Base-by-base conservation (phyloP, 2,113 vertebrate species). In the Oenanthe melanoleuca region DNA sequence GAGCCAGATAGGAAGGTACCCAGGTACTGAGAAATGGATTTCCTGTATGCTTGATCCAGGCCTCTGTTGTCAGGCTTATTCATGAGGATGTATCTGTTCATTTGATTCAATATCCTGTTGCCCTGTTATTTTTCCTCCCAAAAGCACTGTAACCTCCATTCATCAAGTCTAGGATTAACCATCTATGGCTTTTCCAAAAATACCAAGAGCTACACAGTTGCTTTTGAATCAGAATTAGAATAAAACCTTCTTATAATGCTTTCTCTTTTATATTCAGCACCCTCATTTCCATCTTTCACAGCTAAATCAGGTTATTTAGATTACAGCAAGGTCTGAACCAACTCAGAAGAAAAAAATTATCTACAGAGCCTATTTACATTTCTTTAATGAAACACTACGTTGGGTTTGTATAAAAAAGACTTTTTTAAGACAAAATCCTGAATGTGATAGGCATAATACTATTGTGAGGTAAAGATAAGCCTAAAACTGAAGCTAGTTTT, bases 351-450 rank as follows among this genome's bases (percentile, higher is more conserved):
- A 93, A 69, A 81, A 93, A 96, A 90, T 84, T 95, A 74, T 94
- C 94, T 94, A 66, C 72, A 81, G 69, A 95, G 42, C 80, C 69
- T 96, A 94, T 96, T 97, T 97, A 95, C 73, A 93, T 96, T 97
- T 94, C 90, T 91, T 96, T 97, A 96, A 95, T 90, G 83, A 94
- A 95, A 91, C 82, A 92, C 89, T 93, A 57, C 8, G 3, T 75
- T 91, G 66, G 18, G n/a, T 92, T 95, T 84, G 31, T 83, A 78
- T 77, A 53, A 67, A 84, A 83, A 90, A 50, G 12, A 12, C 11
- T 42, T 78, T 94, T 83, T 61, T 18, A 87, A 83, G 65, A 82
- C 29, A 60, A 81, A 82, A 69, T 29, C 37, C 79, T 82, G 63
- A 78, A 44, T 91, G 63, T 49, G 86, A 87, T 95, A 93, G 93